Percentiles rank a stretch among this genome's conserved stretches.
Conservation (phyloP, 2,113 vertebrate species). For the Psammodynastes pulverulentus region DNA sequence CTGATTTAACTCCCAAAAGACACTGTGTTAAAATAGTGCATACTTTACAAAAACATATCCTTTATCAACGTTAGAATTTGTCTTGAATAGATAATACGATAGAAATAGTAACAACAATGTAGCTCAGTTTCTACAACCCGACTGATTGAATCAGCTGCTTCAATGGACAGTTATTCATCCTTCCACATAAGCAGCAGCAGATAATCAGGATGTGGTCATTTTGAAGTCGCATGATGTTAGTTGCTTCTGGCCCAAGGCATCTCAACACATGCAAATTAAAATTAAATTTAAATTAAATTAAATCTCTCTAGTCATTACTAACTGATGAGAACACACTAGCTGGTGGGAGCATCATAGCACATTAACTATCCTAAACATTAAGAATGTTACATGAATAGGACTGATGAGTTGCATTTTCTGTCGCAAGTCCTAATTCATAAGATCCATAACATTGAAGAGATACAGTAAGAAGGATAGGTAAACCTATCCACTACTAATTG, state of each 20-base stretch:
- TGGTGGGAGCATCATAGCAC: neutral
- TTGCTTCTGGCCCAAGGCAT: neutral
- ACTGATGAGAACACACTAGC: neutral
- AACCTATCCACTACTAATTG: neutral
- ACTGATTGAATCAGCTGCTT: neutral
- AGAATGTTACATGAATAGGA: neutral
- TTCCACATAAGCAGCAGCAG: neutral
- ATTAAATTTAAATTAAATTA: neutral
- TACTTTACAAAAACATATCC: neutral
- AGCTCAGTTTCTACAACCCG: neutral
- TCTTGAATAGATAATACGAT: neutral
- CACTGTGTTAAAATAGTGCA: neutral
- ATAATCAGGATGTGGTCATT: neutral
- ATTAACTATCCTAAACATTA: neutral
- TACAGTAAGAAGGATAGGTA: neutral
- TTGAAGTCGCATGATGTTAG: neutral
- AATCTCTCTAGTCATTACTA: neutral
- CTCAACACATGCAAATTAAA: neutral
- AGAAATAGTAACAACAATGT: neutral
- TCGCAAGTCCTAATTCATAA: neutral
- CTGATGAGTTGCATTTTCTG: neutral
- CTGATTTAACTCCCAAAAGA: neutral
- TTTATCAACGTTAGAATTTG: neutral
- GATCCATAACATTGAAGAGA: neutral
- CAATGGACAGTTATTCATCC: neutral